Evolutionary conservation across 2,797 vertebrate genomes (phyloP), one percentile per base, ranked within the genome.

Genomic region (Urocyon cinereoargenteus): DNA sequence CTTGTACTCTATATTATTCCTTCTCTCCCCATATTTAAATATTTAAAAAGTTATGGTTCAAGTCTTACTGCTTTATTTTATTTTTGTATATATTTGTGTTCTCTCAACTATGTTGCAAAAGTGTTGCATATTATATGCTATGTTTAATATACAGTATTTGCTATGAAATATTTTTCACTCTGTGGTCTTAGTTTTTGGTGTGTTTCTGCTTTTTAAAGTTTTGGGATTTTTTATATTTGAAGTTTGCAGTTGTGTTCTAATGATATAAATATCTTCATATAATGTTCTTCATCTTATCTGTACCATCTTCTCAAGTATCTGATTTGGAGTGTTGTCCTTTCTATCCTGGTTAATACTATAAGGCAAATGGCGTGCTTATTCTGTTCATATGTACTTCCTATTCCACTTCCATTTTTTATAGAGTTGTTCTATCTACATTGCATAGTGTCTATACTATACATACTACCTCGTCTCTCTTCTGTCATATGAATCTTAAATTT

Each of bases 161-260:
- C 55, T 55, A n/a, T 68, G 13, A 95, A 90, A 45, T 68, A 0
- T 3, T 86, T 75, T 62, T 68, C 12, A 66, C 13, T 81, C 8
- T 77, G 24, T 77, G 21, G 4, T 73, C 6, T 88, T 86, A 11
- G 49, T 36, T 68, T 40, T 84, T 57, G 22, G 7, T 61, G 31
- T n/a, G 31, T 64, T 15, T 89, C 16, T 78, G 16, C 31, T 96
- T 61, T 68, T n/a, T 19, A 61, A 90, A 55, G 12, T 9, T 15
- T 81, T 83, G 40, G 40, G 40, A 61, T 57, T 83, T n/a, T 86
- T 72, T 79, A 4, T 26, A 70, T 55, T 91, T 87, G 90, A 83
- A 18, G 12, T 59, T 87, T 96, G 51, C 21, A 72, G n/a, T 68
- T 94, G 31, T 51, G 81, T 93, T 85, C 72, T 81, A 81, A 68